Evolutionary conservation across 2,113 vertebrate genomes (phyloP), one percentile per base, ranked within the genome.

Genomic region (Elachura formosa): DNA sequence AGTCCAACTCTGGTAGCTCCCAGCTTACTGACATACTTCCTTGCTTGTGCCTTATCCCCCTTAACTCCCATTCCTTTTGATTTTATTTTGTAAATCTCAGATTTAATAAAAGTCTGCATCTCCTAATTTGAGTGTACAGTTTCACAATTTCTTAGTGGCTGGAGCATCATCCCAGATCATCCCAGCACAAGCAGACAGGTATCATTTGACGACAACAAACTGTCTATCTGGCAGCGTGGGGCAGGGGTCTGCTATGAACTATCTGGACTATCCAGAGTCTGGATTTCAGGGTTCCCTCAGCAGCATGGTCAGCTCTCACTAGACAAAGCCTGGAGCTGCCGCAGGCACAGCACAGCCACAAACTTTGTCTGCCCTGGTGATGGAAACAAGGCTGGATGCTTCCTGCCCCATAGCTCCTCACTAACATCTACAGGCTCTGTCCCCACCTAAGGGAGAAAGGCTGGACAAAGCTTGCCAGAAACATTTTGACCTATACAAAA

Each of bases 261-360:
- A 13, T n/a, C n/a, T n/a, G n/a, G n/a, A n/a, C n/a, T n/a, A n/a
- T n/a, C n/a, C 23, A 73, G 31, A 13, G 23, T 52, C 10, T 76
- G 36, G 21, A 41, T 41, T 56, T 68, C 64, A 73, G 34, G 17
- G n/a, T 26, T 68, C 28, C 38, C 21, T 25, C 14, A 52, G 43
- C 31, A 54, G 38, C 1, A 0, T 17, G 38, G 45, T 78, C 61
- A 73, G 12, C n/a, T 89, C 12, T 52, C 23, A 67, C 12, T 8
- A n/a, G n/a, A 14, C 31, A 51, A 63, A 82, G 21, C 71, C 64
- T 48, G 31, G 21, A 71, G 26, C 26, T 3, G 5, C 34, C 24
- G 48, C 3, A 2, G 76, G 41, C 8, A 26, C 1, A 0, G 1
- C 2, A 4, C 31, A 78, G 43, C 24, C 13, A 10, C 11, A 26